These are phyloP conservation scores for Cephalopachus bancanus DNA, from an alignment of 2,797 vertebrate genomes.

Conservation along the genomic window DNA sequence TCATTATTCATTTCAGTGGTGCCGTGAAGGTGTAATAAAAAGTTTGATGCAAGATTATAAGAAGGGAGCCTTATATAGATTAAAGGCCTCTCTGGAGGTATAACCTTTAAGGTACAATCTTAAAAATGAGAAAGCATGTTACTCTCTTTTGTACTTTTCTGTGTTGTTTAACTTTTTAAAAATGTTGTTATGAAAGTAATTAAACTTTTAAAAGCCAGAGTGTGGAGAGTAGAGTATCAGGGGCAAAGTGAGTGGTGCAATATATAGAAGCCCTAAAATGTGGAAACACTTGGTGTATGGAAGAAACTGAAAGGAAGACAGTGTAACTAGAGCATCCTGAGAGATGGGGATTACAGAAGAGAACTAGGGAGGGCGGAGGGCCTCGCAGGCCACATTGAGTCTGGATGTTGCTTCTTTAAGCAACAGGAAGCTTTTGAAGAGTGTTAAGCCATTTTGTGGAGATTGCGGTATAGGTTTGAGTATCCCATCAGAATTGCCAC, in stretches of 20 bases:
- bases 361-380: neutral
- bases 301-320: neutral
- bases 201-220: slow-evolving; percentile 39
- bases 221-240: neutral
- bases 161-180: slow-evolving; percentile 15
- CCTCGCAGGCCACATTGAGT: neutral
- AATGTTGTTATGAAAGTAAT: slow-evolving; percentile 2
- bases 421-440: neutral
- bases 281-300: neutral
- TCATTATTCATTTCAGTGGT: neutral
- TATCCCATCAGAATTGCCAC: neutral
- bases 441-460: slow-evolving; percentile 1
- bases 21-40: neutral
- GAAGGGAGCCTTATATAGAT: neutral
- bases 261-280: neutral
- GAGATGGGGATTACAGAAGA: no score
- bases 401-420: neutral
- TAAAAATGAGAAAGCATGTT: neutral
- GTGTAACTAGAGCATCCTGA: neutral
- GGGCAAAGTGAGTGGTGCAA: neutral
- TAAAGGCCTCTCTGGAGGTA: neutral
- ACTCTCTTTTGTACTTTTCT: neutral
- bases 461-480: neutral
- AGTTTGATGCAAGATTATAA: neutral
- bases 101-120: neutral